Conservation (phyloP, 1,140 invertebrate genomes). For the Drosophila cardini region DNA sequence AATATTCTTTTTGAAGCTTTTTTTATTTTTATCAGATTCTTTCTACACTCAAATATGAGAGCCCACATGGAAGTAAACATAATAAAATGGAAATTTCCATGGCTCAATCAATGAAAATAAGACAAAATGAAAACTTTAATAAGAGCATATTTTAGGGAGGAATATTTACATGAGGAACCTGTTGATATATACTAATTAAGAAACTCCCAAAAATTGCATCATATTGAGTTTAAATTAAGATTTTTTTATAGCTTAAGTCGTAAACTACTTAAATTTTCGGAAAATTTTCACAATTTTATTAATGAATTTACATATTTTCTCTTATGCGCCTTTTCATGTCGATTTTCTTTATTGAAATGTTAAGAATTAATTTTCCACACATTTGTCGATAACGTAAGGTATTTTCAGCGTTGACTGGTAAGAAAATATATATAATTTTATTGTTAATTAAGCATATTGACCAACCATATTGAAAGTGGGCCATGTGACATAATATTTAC, state of each 20-base stretch:
- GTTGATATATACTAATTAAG: too few species aligned
- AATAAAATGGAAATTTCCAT: conserved; percentile 27
- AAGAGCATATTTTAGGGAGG: too few species aligned
- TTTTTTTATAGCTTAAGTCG: background rate
- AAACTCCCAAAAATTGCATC: too few species aligned
- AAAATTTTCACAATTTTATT: background rate
- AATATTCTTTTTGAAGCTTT: conserved; percentile 61
- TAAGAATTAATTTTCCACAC: conserved; percentile 23
- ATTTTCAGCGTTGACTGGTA: background rate
- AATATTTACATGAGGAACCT: too few species aligned
- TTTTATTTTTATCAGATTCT: conserved; percentile 36
- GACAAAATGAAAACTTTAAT: conserved; percentile 2
- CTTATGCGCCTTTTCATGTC: background rate
- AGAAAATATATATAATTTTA: background rate
- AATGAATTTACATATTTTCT: background rate
- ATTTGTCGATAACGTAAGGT: background rate
- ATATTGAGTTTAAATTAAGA: too few species aligned
- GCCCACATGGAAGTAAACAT: conserved; percentile 1
- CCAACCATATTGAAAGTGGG: conserved; percentile 21
- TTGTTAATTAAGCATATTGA: conserved; percentile 45
- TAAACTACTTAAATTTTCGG: background rate
- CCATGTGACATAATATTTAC: conserved; percentile 27
- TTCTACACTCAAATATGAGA: background rate
- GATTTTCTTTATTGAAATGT: conserved; percentile 3
- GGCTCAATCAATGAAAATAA: conserved; percentile 23